Evolutionary conservation across 2,113 vertebrate genomes (phyloP).

Genomic region (Natator depressus): DNA sequence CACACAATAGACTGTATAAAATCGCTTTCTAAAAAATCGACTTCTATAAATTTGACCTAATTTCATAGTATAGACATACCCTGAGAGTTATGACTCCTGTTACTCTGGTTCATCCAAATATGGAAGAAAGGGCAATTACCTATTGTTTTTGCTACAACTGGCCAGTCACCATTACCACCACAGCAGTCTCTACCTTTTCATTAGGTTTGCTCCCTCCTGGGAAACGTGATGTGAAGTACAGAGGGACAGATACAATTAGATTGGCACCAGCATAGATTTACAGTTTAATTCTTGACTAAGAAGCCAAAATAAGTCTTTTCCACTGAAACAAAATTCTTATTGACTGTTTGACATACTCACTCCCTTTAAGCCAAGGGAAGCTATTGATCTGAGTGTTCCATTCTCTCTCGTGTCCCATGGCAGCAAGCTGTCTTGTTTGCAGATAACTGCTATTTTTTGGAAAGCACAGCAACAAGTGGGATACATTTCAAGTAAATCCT

Average conservation of each 20-base stretch:
- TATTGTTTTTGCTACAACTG: neutral
- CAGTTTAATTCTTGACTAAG: neutral
- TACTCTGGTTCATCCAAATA: neutral
- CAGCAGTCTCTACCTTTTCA: neutral
- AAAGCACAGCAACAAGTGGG: neutral
- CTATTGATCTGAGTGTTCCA: neutral
- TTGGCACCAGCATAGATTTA: neutral
- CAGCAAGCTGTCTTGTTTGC: neutral
- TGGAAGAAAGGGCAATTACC: neutral
- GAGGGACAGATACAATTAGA: neutral
- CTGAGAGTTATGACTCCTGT: neutral
- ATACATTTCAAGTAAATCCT: neutral
- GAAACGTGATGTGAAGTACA: neutral
- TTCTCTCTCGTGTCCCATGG: neutral
- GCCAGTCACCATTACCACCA: neutral
- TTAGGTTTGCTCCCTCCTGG: neutral
- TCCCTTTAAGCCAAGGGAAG: neutral
- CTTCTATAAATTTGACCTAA: too few species aligned
- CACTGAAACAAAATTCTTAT: neutral
- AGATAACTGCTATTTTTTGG: neutral
- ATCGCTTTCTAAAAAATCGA: too few species aligned
- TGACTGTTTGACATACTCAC: neutral
- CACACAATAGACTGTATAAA: too few species aligned
- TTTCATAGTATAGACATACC: too few species aligned
- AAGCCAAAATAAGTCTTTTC: neutral